Percentiles rank a stretch among this genome's conserved stretches.
Conservation (phyloP, 2,888 invertebrate genomes). For the Pyrgus malvae region DNA sequence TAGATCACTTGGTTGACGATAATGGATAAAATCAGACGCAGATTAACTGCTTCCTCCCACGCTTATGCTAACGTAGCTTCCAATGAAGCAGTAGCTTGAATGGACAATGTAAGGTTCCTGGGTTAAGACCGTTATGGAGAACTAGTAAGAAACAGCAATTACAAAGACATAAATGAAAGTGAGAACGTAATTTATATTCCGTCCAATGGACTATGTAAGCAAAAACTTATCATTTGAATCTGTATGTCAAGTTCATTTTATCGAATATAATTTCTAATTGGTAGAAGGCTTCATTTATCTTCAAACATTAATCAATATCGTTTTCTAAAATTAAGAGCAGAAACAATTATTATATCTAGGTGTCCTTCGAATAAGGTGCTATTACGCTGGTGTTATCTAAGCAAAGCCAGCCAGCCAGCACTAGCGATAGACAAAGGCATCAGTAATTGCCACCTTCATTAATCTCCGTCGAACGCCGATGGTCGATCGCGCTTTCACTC, state of each 20-base stretch:
- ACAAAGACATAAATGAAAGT: slow-evolving; percentile 6
- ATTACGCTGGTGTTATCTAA: too few relatives aligned
- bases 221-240: not conserved
- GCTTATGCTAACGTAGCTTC: slow-evolving; percentile 3
- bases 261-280: too few relatives aligned
- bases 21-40: slow-evolving; percentile 2
- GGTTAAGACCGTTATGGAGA: not conserved
- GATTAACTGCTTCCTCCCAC: slow-evolving; percentile 12
- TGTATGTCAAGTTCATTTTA: not conserved
- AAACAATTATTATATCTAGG: too few relatives aligned
- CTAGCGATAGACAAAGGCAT: slow-evolving; percentile 15
- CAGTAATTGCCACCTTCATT: slow-evolving; percentile 29
- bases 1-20: too few relatives aligned
- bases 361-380: too few relatives aligned
- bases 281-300: too few relatives aligned
- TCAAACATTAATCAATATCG: too few relatives aligned
- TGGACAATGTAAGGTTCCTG: not conserved
- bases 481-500: slow-evolving; percentile 40
- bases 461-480: slow-evolving; percentile 32
- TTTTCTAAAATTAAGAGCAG: too few relatives aligned
- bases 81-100: slow-evolving; percentile 3
- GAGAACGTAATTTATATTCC: slow-evolving; percentile 7
- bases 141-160: not conserved
- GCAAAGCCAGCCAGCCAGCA: not conserved
- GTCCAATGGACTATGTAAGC: not conserved